Base-by-base conservation (phyloP, 2,797 vertebrate species). In the Halcyon chelicuti region DNA sequence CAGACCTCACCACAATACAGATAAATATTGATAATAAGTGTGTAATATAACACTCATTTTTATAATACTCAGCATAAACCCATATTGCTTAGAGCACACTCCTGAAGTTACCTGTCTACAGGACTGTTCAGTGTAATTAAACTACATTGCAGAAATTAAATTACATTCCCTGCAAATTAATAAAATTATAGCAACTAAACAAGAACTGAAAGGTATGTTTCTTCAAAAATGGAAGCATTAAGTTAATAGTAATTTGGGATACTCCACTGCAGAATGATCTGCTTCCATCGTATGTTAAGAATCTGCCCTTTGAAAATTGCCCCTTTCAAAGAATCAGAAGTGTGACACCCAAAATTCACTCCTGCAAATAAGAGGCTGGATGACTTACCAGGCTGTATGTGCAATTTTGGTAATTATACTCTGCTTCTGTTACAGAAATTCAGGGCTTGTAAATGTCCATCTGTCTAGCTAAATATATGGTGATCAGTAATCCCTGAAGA, bases 381-480 rank as follows among this genome's bases (percentile, higher is more conserved):
- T 63, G 70, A 84, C 9, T 88, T 49, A 49, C 62, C 37, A 40
- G 39, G 20, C 28, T 74, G 19, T 84, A 71, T 12, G 14, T 51
- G 77, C 55, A 88, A 8, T 85, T 60, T 87, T 63, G 85, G 80
- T 84, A 86, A 94, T 93, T 86, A 60, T n/a, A 79, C 0, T 0
- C 49, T 73, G 16, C 33, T 92, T 65, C 70, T 71, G 23, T 49
- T 78, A 49, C 6, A 86, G 86, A 86, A 86, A 88, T 80, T 52
- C 67, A 76, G 47, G 44, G n/a, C 60, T 88, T 92, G 58, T 93
- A 88, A 77, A 74, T 66, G 76, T 92, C 91, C 77, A 73, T 90
- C 73, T 94, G 73, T 94, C 88, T 90, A 33, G 47, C 39, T 93
- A 84, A 96, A 94, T 94, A 60, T 75, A 73, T 57, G 76, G 55